Evolutionary conservation across 2,888 invertebrate species (phyloP).

Genomic region (Yponomeuta cagnagella): DNA sequence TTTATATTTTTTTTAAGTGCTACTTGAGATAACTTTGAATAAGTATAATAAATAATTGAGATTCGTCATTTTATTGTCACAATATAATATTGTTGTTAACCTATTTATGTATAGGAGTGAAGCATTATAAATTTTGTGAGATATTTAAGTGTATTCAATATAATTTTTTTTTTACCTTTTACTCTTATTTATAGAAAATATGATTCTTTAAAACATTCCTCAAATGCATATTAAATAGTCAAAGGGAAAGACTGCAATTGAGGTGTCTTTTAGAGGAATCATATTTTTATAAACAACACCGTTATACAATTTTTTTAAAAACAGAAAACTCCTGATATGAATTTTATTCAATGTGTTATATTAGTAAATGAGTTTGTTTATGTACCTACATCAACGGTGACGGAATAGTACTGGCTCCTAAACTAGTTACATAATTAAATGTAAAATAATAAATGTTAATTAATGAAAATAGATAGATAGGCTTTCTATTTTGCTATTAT

Average conservation of each 20-base stretch:
- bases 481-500: not conserved
- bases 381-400: not conserved
- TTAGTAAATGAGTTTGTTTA: not conserved
- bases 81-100: not conserved
- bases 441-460: slow-evolving; percentile 1
- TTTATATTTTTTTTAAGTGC: slow-evolving; percentile 1
- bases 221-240: no score
- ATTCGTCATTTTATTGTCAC: slow-evolving; percentile 4
- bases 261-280: no score
- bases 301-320: no score
- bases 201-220: no score
- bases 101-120: not conserved
- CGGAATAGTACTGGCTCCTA: not conserved
- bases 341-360: no score
- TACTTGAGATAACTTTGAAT: not conserved
- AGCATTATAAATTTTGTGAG: not conserved
- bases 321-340: no score
- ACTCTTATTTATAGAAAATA: no score
- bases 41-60: not conserved
- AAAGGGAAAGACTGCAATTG: no score
- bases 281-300: not conserved
- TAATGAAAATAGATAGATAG: not conserved
- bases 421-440: not conserved
- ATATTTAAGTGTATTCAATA: not conserved
- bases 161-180: not conserved